These are phyloP conservation scores for Arrhamphus sclerolepis DNA, from an alignment of 2,797 vertebrate species.

Conservation along the genomic window DNA sequence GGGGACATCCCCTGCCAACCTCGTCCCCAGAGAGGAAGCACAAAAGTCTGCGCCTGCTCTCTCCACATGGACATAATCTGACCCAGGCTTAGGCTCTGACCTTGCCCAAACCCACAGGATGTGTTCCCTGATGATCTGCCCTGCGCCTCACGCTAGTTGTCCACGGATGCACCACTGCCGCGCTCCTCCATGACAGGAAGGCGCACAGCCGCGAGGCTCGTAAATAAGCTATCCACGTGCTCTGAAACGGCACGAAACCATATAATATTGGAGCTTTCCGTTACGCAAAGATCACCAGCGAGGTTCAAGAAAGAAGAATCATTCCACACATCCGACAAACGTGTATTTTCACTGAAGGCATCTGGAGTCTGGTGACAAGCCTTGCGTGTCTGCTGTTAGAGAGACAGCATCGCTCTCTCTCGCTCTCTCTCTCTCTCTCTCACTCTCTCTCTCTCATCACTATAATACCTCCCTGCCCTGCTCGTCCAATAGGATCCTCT, in stretches of 20 bases:
- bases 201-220: slow-evolving; percentile 45
- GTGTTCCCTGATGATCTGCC: slow-evolving; percentile 56
- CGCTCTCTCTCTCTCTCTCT: slow-evolving; percentile 30
- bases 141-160: slow-evolving; percentile 57
- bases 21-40: slow-evolving; percentile 57
- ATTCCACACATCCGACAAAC: slow-evolving; percentile 19
- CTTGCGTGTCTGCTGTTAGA: slow-evolving; percentile 38
- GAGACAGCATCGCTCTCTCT: slow-evolving; percentile 36
- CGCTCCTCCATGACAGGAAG: slow-evolving; percentile 64
- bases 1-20: slow-evolving; percentile 59
- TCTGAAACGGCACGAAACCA: slow-evolving; percentile 28
- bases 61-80: slow-evolving; percentile 66
- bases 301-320: neutral
- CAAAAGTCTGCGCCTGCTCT: slow-evolving; percentile 59
- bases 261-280: slow-evolving; percentile 34
- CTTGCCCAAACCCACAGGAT: slow-evolving; percentile 53
- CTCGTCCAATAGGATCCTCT: slow-evolving; percentile 68
- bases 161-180: slow-evolving; percentile 61
- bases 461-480: slow-evolving; percentile 27
- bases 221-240: slow-evolving; percentile 63
- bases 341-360: slow-evolving; percentile 56
- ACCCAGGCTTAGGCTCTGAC: slow-evolving; percentile 55
- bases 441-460: slow-evolving; percentile 35
- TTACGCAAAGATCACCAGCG: neutral
- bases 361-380: slow-evolving; percentile 58